Conservation (phyloP, 2,888 invertebrate genomes). For the Pyrochroa serraticornis region DNA sequence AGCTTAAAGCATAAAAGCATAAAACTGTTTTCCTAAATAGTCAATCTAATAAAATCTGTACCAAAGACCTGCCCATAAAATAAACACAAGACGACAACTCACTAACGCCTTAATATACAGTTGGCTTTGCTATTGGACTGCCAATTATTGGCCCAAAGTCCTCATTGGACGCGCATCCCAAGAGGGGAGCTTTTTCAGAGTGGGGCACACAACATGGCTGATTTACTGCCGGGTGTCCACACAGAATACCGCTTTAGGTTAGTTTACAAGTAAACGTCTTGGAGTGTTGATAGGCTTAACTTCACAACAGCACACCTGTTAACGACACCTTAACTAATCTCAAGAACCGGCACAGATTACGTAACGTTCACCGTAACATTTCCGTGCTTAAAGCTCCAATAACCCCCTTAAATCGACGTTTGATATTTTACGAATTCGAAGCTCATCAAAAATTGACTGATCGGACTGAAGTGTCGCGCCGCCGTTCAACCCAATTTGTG, state of each 20-base stretch:
- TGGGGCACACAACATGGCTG: constrained; percentile 58
- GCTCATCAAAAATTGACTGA: too few relatives aligned
- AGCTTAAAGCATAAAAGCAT: constrained; percentile 54
- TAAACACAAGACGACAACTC: constrained; percentile 51
- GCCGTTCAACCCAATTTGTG: not conserved
- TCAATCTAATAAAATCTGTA: constrained; percentile 58
- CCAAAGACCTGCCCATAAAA: constrained; percentile 57
- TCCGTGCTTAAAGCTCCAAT: too few relatives aligned
- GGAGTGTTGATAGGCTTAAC: constrained; percentile 36
- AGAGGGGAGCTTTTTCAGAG: constrained; percentile 39
- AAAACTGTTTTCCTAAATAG: constrained; percentile 58
- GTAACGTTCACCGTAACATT: too few relatives aligned
- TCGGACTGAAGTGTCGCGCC: not conserved
- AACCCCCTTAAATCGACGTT: too few relatives aligned
- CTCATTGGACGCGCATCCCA: constrained; percentile 45
- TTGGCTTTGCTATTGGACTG: constrained; percentile 47
- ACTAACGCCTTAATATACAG: constrained; percentile 48
- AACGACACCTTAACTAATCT: constrained; percentile 15
- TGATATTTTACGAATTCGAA: too few relatives aligned
- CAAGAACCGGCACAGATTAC: not conserved
- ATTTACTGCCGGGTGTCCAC: constrained; percentile 51
- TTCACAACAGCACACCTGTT: constrained; percentile 34
- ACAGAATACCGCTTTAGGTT: constrained; percentile 45
- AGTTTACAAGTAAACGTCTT: constrained; percentile 53
- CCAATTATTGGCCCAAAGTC: constrained; percentile 43